phyloP scores from a whole-genome alignment of 2,888 invertebrate species.

The Pogonocherus hispidulus region DNA sequence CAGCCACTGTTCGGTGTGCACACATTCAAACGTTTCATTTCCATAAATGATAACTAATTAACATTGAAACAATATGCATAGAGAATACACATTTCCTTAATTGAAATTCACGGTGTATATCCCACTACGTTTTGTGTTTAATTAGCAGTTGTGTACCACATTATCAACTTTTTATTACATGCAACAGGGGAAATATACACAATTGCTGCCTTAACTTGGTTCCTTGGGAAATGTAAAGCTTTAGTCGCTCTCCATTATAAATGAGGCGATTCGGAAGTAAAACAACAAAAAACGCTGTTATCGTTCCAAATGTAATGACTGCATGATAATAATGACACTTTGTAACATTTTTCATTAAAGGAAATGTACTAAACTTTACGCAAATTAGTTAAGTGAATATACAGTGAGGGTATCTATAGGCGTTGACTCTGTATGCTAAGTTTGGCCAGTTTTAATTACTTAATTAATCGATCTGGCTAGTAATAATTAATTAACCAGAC shows the following conservation, averaged over 20 bases:
- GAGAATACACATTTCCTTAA: constrained; percentile 10
- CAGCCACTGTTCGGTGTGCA: too few species aligned
- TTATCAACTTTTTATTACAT: constrained; percentile 24
- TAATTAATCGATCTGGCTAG: too few species aligned
- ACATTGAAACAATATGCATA: background rate
- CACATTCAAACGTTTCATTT: background rate
- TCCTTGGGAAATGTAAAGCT: constrained; percentile 22
- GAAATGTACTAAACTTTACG: too few species aligned
- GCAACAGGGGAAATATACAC: constrained; percentile 19
- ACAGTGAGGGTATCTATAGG: too few species aligned
- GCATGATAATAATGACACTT: too few species aligned
- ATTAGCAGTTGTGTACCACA: constrained; percentile 17
- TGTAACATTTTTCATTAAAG: too few species aligned
- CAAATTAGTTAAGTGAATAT: too few species aligned
- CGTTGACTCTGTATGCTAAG: too few species aligned
- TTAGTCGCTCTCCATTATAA: constrained; percentile 5
- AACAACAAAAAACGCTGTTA: background rate
- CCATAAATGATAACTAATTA: constrained; percentile 10
- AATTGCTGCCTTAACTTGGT: constrained; percentile 18
- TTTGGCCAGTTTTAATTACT: too few species aligned
- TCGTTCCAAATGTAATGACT: background rate
- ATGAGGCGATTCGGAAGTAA: background rate
- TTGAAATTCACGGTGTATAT: constrained; percentile 9
- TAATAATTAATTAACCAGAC: too few species aligned
- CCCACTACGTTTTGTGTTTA: constrained; percentile 17